phyloP scores from a whole-genome alignment of 2,113 vertebrate genomes.

The Hypocryptadius cinnamomeus region DNA sequence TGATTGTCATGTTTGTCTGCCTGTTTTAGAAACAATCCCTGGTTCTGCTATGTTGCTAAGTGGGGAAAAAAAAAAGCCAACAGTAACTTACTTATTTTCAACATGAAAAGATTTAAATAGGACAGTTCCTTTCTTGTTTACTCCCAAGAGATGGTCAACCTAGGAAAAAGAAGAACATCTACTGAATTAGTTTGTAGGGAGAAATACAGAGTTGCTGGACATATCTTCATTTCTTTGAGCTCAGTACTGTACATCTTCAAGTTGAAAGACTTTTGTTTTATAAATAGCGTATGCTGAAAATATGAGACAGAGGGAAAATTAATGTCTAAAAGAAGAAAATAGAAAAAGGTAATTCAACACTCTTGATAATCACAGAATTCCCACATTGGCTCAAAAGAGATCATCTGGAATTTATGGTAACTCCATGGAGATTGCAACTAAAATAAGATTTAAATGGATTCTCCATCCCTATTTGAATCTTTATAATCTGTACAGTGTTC shows the following conservation, averaged over 20 bases:
- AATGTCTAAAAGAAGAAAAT: not conserved
- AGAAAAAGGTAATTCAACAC: not conserved
- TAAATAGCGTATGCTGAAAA: not conserved
- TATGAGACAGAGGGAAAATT: not conserved
- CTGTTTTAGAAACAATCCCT: not conserved
- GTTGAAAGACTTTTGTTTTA: not conserved
- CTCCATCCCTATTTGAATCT: not conserved
- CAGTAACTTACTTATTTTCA: not conserved
- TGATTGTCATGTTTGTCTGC: not conserved
- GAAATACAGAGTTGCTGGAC: not conserved
- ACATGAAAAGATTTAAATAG: not conserved
- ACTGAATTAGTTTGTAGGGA: not conserved
- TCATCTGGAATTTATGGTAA: not conserved
- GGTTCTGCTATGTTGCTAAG: not conserved
- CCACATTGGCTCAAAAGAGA: not conserved
- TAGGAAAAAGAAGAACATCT: not conserved
- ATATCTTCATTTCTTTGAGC: not conserved
- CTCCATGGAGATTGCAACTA: not conserved
- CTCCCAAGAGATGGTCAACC: not conserved
- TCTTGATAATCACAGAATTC: not conserved
- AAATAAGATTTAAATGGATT: not conserved
- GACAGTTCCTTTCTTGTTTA: not conserved
- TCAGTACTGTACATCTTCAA: not conserved
- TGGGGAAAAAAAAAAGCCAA: not conserved
- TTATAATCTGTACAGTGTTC: not conserved